These are phyloP conservation scores for Champsocephalus esox DNA, from an alignment of 2,797 vertebrate genomes.

Conservation along the genomic window DNA sequence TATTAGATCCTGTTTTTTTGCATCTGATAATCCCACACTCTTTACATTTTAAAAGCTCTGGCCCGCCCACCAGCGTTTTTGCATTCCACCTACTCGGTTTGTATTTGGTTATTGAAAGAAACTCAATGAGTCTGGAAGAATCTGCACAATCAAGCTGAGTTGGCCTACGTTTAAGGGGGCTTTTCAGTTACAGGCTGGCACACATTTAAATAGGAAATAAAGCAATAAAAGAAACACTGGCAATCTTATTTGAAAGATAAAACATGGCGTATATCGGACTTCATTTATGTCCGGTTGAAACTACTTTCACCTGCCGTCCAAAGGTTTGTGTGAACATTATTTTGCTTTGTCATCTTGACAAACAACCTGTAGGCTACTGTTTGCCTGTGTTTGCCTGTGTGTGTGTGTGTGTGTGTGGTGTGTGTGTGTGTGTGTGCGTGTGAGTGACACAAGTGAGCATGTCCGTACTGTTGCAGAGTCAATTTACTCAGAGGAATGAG, in stretches of 20 bases:
- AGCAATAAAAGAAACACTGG: background rate
- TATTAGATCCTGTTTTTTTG: background rate
- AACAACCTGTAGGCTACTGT: conserved; percentile 12
- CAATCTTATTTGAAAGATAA: background rate
- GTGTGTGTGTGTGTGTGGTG: background rate
- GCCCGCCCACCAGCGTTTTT: conserved; percentile 38
- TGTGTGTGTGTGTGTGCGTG: conserved; percentile 1
- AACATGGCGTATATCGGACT: background rate
- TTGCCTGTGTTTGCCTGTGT: conserved; percentile 17
- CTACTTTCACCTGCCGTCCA: conserved; percentile 18
- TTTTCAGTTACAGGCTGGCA: too few species aligned
- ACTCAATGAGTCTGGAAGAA: background rate
- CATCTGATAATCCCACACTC: conserved; percentile 3
- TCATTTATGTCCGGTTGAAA: conserved; percentile 2
- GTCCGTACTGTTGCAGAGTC: conserved; percentile 7
- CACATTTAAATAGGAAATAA: background rate
- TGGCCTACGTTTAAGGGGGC: too few species aligned
- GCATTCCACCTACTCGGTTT: conserved; percentile 22
- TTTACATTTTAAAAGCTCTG: conserved; percentile 35
- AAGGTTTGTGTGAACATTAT: conserved; percentile 44
- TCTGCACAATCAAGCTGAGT: background rate
- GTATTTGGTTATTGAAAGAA: conserved; percentile 1
- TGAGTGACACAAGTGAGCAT: background rate
- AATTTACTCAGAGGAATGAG: conserved; percentile 12
- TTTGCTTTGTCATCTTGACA: conserved; percentile 28